These are phyloP conservation scores for Chalcis sispes DNA, from an alignment of 2,888 invertebrate genomes.

Conservation along the genomic window DNA sequence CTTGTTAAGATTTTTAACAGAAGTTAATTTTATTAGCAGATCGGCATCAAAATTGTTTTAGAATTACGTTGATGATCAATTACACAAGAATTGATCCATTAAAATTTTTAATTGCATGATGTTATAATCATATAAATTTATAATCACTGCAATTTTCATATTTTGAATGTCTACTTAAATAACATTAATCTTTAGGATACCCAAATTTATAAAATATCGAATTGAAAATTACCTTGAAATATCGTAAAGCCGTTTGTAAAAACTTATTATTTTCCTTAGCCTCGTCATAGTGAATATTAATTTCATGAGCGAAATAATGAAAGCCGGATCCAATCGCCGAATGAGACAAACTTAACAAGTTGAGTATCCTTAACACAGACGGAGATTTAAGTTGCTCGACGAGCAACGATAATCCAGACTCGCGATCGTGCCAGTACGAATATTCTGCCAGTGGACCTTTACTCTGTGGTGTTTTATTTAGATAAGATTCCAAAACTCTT, in stretches of 20 bases:
- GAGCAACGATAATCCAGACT: slow-evolving; percentile 85
- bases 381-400: slow-evolving; percentile 89
- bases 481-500: slow-evolving; percentile 68
- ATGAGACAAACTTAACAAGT: slow-evolving; percentile 78
- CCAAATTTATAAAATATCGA: not conserved
- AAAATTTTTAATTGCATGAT: too few relatives aligned
- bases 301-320: slow-evolving; percentile 79
- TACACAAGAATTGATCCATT: too few relatives aligned
- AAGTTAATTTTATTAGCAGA: too few relatives aligned
- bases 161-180: too few relatives aligned
- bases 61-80: too few relatives aligned
- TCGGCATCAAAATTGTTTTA: too few relatives aligned
- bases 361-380: slow-evolving; percentile 80
- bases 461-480: slow-evolving; percentile 79
- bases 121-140: not conserved
- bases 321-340: slow-evolving; percentile 81
- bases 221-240: slow-evolving; percentile 84
- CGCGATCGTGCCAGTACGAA: slow-evolving; percentile 90
- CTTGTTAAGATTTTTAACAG: too few relatives aligned
- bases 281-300: slow-evolving; percentile 82
- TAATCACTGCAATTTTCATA: too few relatives aligned
- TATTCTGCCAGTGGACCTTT: slow-evolving; percentile 91
- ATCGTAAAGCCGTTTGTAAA: slow-evolving; percentile 84
- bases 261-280: slow-evolving; percentile 89
- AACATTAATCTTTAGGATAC: too few relatives aligned